Evolutionary conservation across 2,113 vertebrate species (phyloP).

Genomic region (Garra rufa): DNA sequence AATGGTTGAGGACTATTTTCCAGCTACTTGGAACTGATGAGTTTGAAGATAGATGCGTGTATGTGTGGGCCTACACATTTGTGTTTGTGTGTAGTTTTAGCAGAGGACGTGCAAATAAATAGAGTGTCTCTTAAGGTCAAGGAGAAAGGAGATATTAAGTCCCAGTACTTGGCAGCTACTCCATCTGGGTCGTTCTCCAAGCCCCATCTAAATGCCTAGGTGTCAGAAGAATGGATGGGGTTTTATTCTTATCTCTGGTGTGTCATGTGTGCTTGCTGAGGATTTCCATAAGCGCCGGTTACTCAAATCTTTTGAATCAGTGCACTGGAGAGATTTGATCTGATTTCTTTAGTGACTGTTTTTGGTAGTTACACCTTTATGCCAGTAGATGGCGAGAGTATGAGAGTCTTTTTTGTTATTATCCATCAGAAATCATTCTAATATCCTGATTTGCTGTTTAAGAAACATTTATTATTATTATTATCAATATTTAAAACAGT

Average conservation of each 20-base stretch:
- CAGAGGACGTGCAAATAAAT: background rate
- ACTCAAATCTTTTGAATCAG: background rate
- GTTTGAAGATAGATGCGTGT: constrained; percentile 62
- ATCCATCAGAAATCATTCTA: no score
- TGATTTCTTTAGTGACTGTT: background rate
- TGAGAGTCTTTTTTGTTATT: no score
- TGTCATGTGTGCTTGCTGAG: background rate
- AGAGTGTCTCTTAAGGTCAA: constrained; percentile 26
- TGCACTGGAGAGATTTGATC: background rate
- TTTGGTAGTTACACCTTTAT: background rate
- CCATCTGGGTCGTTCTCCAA: constrained; percentile 19
- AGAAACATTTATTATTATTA: no score
- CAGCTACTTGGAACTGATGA: constrained; percentile 64
- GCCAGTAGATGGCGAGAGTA: background rate
- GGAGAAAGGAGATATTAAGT: constrained; percentile 26
- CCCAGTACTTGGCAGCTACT: background rate
- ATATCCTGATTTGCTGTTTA: no score
- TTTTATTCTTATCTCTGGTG: constrained; percentile 6
- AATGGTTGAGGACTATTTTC: constrained; percentile 64
- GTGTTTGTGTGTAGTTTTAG: background rate
- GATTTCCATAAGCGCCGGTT: background rate
- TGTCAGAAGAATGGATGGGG: background rate
- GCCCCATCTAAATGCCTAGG: background rate
- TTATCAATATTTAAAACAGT: no score
- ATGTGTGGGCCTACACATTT: constrained; percentile 1